These are phyloP conservation scores for Takifugu bimaculatus DNA, from an alignment of 2,113 vertebrate genomes.

Conservation along the genomic window DNA sequence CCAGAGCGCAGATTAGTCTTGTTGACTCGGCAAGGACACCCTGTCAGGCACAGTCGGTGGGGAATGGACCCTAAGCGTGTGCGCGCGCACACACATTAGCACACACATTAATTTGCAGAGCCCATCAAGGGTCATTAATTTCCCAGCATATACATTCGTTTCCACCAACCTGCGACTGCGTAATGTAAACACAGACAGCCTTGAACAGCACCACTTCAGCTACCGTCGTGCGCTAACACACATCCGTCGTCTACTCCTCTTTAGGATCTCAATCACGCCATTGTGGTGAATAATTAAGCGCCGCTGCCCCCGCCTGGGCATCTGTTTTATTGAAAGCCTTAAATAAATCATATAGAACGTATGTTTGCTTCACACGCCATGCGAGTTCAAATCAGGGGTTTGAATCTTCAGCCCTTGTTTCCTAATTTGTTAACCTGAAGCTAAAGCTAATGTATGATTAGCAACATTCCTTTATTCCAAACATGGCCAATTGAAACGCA, in stretches of 20 bases:
- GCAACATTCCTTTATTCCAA: too few species aligned
- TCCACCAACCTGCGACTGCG: constrained; percentile 36
- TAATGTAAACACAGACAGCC: constrained; percentile 39
- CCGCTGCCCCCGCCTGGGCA: constrained; percentile 4
- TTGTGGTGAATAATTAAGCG: constrained; percentile 30
- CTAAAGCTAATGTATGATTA: too few species aligned
- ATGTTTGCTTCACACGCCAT: background rate
- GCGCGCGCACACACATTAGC: constrained; percentile 15
- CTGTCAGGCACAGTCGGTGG: constrained; percentile 65
- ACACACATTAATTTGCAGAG: constrained; percentile 38
- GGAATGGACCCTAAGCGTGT: constrained; percentile 34
- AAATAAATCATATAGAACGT: background rate
- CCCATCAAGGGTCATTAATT: constrained; percentile 63
- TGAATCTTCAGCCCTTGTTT: too few species aligned
- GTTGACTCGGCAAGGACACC: constrained; percentile 77
- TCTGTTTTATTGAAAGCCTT: constrained; percentile 8
- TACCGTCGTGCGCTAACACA: constrained; percentile 31
- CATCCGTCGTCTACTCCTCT: constrained; percentile 39
- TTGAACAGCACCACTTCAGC: constrained; percentile 40
- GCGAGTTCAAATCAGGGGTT: too few species aligned
- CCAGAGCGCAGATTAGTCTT: constrained; percentile 74
- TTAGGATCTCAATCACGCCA: constrained; percentile 32
- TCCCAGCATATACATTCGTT: constrained; percentile 59
- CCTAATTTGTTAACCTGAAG: too few species aligned
- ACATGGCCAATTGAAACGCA: too few species aligned